These are phyloP conservation scores for Limnephilus rhombicus DNA, from an alignment of 2,888 invertebrate species.

Conservation along the genomic window DNA sequence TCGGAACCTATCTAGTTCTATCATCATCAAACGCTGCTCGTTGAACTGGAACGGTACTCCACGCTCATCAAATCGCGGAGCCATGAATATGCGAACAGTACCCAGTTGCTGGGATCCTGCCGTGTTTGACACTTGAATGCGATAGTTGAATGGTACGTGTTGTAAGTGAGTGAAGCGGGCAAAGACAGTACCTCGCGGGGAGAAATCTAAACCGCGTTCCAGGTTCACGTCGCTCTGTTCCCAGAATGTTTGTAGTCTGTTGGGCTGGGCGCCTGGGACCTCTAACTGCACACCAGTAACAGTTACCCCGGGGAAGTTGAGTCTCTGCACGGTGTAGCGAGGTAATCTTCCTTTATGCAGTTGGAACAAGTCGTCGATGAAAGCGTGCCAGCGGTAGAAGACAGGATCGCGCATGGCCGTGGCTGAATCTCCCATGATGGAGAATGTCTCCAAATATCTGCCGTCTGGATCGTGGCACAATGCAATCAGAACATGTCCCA, in stretches of 20 bases:
- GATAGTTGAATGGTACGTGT: slow-evolving; percentile 68
- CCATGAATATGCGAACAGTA: slow-evolving; percentile 70
- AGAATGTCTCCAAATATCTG: slow-evolving; percentile 77
- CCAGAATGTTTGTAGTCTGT: slow-evolving; percentile 69
- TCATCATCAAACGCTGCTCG: slow-evolving; percentile 69
- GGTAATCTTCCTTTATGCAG: slow-evolving; percentile 69
- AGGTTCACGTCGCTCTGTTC: slow-evolving; percentile 69
- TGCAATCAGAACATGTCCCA: slow-evolving; percentile 88
- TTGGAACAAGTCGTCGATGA: slow-evolving; percentile 70
- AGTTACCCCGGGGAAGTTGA: slow-evolving; percentile 62
- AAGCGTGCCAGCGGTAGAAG: slow-evolving; percentile 71
- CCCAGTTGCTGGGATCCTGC: slow-evolving; percentile 63
- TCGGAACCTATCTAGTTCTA: slow-evolving; percentile 69
- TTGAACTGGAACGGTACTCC: slow-evolving; percentile 64
- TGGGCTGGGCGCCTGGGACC: slow-evolving; percentile 52
- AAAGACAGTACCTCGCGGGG: slow-evolving; percentile 66
- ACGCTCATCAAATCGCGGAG: slow-evolving; percentile 69
- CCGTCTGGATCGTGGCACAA: slow-evolving; percentile 90
- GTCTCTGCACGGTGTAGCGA: slow-evolving; percentile 68
- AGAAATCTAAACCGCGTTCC: slow-evolving; percentile 70
- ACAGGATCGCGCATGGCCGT: slow-evolving; percentile 71
- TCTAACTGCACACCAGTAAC: slow-evolving; percentile 60
- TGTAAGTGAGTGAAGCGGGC: slow-evolving; percentile 69
- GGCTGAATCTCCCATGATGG: slow-evolving; percentile 70
- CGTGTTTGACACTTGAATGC: slow-evolving; percentile 62